phyloP scores from a whole-genome alignment of 2,888 invertebrate species.

The Metacarcinus magister region DNA sequence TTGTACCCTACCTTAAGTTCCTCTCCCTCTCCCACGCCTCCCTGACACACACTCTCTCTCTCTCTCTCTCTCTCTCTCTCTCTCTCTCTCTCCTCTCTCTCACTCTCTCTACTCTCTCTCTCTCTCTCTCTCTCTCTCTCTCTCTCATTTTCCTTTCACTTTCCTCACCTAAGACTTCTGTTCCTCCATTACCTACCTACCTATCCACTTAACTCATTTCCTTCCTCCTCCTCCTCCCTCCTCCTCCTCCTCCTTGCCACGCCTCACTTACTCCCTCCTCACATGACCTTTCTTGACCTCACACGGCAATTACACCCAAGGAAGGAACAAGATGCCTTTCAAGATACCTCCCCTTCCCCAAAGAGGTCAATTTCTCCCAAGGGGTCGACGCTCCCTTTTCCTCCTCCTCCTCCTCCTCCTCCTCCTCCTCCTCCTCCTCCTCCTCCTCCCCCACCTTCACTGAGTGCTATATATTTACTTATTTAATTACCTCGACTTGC shows the following conservation, averaged over 20 bases:
- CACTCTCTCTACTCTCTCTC: constrained; percentile 16
- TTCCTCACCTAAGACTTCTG: neutral
- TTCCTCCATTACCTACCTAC: too few relatives aligned
- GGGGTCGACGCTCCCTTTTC: neutral
- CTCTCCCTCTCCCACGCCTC: neutral
- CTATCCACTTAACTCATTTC: neutral
- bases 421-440: neutral
- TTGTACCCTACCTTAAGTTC: neutral
- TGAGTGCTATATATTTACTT: constrained; percentile 17
- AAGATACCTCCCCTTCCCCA: neutral
- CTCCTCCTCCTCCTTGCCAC: neutral
- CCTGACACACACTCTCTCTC: neutral
- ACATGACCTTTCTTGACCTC: neutral
- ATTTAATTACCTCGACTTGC: neutral
- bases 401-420: neutral
- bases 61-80: constrained; percentile 47
- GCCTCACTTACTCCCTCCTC: neutral
- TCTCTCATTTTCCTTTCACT: neutral
- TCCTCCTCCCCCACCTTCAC: neutral
- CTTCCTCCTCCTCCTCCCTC: neutral
- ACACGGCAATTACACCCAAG: neutral
- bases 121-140: neutral
- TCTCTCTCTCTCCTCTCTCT: constrained; percentile 17
- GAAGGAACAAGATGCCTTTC: neutral
- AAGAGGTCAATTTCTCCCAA: constrained; percentile 22